Evolutionary conservation across 53 echinoderm and acorn worm genomes (phyloP).

Genomic region (Mesocentrotus franciscanus): DNA sequence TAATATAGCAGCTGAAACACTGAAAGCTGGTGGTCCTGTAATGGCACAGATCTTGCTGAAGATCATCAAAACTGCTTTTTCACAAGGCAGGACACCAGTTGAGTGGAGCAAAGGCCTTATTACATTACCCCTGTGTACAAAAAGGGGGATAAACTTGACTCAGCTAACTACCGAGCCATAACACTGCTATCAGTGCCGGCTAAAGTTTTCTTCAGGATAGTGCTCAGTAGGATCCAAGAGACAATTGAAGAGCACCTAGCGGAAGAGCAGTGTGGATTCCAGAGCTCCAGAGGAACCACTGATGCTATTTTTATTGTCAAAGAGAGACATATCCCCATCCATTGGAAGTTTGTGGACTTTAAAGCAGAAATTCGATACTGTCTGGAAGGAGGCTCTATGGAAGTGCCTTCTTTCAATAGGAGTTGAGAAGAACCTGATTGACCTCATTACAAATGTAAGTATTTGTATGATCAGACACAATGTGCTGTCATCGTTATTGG

Average conservation of each 20-base stretch:
- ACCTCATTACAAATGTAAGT: background rate
- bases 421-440: background rate
- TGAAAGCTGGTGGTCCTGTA: constrained; percentile 18
- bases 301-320: background rate
- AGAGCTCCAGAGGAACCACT: background rate
- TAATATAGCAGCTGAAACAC: constrained; percentile 7
- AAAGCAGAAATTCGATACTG: background rate
- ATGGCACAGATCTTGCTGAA: constrained; percentile 8
- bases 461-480: background rate
- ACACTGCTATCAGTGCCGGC: constrained; percentile 48
- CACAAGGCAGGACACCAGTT: constrained; percentile 7
- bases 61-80: constrained; percentile 4
- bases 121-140: constrained; percentile 44
- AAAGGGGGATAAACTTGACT: constrained; percentile 53
- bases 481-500: constrained; percentile 1
- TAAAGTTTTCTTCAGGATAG: constrained; percentile 51
- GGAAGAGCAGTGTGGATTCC: constrained; percentile 32
- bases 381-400: constrained; percentile 5
- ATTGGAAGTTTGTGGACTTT: constrained; percentile 5
- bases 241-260: constrained; percentile 20
- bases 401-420: background rate
- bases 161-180: constrained; percentile 39
- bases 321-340: background rate
- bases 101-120: constrained; percentile 42
- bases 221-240: constrained; percentile 18